Base-by-base conservation (phyloP, 2,888 invertebrate species). In the Himalopsyche kuldschensis region DNA sequence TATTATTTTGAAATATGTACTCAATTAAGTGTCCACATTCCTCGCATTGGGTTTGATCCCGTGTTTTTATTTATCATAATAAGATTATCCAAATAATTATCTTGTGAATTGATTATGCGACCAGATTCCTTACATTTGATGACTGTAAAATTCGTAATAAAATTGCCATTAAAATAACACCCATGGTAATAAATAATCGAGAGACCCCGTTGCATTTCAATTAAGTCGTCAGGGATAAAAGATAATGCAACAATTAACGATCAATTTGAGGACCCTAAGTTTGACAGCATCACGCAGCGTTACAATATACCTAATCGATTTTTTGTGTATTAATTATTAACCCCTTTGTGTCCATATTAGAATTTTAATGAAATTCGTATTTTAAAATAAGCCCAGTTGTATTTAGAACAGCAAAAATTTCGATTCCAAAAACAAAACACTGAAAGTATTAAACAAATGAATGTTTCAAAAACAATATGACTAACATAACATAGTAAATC, bases 81-180 rank as follows among this genome's bases (percentile, higher is more conserved):
- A 15, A 41, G 11, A 41, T 41, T 41, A 41, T 41, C 15, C 41
- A 41, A 1, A 41, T 41, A 15, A 41, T 15, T 6, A 35, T 41
- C 15, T 15, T 15, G 15, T 41, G 11, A 20, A 17, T 8, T 20
- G 20, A 20, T 55, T 20, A 55, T 20, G 20, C 20, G 55, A 20
- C 55, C 24, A 0, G 6, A 55, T 55, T 55, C 55, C 55, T 55
- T 5, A 20, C 8, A 3, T 55, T 55, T 20, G 55, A 55, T 41
- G 41, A 88, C 27, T 69, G 27, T 69, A 69, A 69, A 30, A 27
- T 27, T 27, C 69, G 11, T 69, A 69, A 69, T 69, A 69, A 69
- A 69, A 69, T 69, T 24, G 11, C 69, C 15, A 69, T 69, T 69
- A 69, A 69, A 69, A 69, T 30, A 69, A 69, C 30, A 27, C 69